A percentile compares a stretch with the other conserved stretches of the same genome.
Conservation (phyloP, 2,888 invertebrate species). For the Axea sp. region DNA sequence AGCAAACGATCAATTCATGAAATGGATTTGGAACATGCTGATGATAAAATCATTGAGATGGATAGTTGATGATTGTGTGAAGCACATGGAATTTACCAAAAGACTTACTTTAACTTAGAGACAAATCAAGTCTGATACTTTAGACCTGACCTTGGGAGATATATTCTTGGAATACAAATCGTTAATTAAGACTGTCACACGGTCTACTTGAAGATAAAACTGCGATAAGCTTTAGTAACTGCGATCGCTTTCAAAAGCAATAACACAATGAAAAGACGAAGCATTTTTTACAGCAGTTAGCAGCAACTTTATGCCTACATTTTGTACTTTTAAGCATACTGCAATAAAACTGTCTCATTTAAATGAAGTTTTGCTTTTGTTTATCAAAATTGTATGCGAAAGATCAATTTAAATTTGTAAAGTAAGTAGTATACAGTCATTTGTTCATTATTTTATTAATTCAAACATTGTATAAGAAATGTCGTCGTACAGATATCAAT, state of each 20-base stretch:
- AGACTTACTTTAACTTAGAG: slow-evolving; percentile 66
- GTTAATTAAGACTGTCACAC: slow-evolving; percentile 47
- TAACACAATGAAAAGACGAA: not conserved
- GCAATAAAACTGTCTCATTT: too few relatives aligned
- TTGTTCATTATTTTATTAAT: slow-evolving; percentile 29
- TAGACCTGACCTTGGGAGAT: slow-evolving; percentile 32
- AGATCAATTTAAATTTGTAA: too few relatives aligned
- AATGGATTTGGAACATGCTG: slow-evolving; percentile 70
- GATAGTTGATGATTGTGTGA: slow-evolving; percentile 73
- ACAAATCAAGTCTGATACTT: slow-evolving; percentile 59
- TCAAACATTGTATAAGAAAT: slow-evolving; percentile 8
- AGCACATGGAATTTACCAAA: slow-evolving; percentile 70
- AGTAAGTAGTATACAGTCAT: not conserved
- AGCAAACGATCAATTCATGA: slow-evolving; percentile 74
- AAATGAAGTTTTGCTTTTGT: too few relatives aligned
- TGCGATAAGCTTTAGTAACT: slow-evolving; percentile 20
- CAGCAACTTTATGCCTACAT: too few relatives aligned
- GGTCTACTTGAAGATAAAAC: slow-evolving; percentile 41
- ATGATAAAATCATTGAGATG: slow-evolving; percentile 71
- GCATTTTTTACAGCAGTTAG: too few relatives aligned
- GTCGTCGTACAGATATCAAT: not conserved
- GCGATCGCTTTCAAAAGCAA: slow-evolving; percentile 20
- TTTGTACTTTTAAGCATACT: too few relatives aligned
- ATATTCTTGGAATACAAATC: slow-evolving; percentile 59
- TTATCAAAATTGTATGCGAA: too few relatives aligned